Base-by-base conservation (phyloP, 2,113 vertebrate species). In the Lagopus leucura region DNA sequence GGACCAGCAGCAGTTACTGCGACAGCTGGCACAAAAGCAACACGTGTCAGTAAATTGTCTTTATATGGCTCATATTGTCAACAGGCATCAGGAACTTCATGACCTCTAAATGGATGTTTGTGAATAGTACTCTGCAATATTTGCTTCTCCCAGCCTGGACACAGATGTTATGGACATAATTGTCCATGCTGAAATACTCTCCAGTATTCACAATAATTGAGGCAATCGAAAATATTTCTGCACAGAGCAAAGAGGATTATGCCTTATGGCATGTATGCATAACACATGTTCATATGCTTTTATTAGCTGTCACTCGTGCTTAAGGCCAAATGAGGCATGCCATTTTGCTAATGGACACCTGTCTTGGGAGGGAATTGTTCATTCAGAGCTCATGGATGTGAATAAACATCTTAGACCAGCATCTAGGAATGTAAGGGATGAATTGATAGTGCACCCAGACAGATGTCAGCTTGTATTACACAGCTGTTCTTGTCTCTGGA, bases 391-490 rank as follows among this genome's bases (percentile, higher is more conserved):
- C 85, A 86, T 1, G 1, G 89, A 86, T 86, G 60, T 91, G 89
- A 91, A 83, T 57, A 91, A 92, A 92, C 55, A 10, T 92, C 94
- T 89, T 40, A 93, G 79, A 80, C 60, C 72, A 65, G 55, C 15
- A 92, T 36, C 85, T 89, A 92, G 82, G 94, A 93, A 92, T 93
- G 73, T 85, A 89, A 93, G 71, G 91, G 94, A 81, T 1, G 14
- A 89, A 38, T 71, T 94, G 84, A 81, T 92, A 88, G 89, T 32
- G 52, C 60, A 88, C 65, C 25, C 75, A 88, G 90, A 88, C 82
- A 95, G 72, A 74, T 92, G 92, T 95, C 91, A 92, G 22, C 65
- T 93, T 85, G 27, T 58, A 95, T 95, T 86, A 96, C 89, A 89
- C 93, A 92, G 60, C 67, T 93, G 43, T 40, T 52, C 30, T 96